Conservation (phyloP, 2,797 vertebrate genomes). For the Antennarius maculatus region DNA sequence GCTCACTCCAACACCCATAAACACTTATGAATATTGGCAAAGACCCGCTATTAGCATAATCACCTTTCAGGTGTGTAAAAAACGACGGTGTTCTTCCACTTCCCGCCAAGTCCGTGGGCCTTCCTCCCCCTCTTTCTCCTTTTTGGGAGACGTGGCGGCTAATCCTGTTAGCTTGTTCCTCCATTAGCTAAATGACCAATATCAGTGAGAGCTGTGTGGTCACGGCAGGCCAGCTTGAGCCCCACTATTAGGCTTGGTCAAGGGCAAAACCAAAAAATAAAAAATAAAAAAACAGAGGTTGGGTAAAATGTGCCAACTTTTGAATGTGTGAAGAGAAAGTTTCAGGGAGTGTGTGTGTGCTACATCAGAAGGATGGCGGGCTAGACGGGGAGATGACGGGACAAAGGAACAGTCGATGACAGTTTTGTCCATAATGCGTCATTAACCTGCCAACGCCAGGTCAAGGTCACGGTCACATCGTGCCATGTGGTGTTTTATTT, state of each 20-base stretch:
- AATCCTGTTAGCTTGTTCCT: conserved; percentile 91
- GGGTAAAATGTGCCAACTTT: conserved; percentile 63
- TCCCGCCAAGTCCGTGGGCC: conserved; percentile 67
- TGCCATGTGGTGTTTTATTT: conserved; percentile 64
- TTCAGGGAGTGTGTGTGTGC: background rate
- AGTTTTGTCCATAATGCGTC: conserved; percentile 14
- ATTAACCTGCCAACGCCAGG: conserved; percentile 17
- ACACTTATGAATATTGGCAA: conserved; percentile 83
- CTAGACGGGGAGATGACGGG: conserved; percentile 5
- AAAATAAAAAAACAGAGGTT: conserved; percentile 53
- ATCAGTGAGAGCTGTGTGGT: conserved; percentile 86
- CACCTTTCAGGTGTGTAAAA: conserved; percentile 77
- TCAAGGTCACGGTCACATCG: conserved; percentile 45
- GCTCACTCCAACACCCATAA: conserved; percentile 78
- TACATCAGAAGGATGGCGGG: background rate
- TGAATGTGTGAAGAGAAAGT: conserved; percentile 34
- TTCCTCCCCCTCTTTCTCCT: conserved; percentile 45
- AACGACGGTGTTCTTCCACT: conserved; percentile 74
- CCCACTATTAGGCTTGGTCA: conserved; percentile 77
- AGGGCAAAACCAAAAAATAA: conserved; percentile 81
- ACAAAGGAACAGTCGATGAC: background rate
- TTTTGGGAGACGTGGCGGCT: conserved; percentile 71
- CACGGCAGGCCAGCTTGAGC: conserved; percentile 74
- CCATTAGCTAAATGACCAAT: conserved; percentile 95
- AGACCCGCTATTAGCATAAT: conserved; percentile 79